Conservation (phyloP, 2,113 vertebrate species). For the Corythoichthys intestinalis region DNA sequence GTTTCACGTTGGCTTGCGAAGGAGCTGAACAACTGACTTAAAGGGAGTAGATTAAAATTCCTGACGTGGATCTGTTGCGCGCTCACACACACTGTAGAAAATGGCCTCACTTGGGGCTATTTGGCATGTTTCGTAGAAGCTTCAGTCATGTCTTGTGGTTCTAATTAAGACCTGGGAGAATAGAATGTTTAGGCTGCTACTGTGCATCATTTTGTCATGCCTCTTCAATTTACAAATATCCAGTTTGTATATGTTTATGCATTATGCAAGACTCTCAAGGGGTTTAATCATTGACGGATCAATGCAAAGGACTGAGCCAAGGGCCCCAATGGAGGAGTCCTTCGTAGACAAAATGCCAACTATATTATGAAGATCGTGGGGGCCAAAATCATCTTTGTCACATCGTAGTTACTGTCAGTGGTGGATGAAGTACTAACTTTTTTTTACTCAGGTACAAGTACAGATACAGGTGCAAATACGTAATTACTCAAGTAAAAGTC, state of each 20-base stretch:
- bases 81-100: constrained; percentile 24
- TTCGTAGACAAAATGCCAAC: not conserved
- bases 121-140: constrained; percentile 1
- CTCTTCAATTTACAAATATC: not conserved
- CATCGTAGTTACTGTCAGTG: too few relatives aligned
- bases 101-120: constrained; percentile 16
- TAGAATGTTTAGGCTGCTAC: not conserved
- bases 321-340: not conserved
- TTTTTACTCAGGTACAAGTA: too few relatives aligned
- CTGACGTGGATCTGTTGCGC: constrained; percentile 63
- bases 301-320: not conserved
- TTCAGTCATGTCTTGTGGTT: constrained; percentile 12
- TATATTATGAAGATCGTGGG: too few relatives aligned
- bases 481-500: too few relatives aligned
- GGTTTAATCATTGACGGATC: not conserved
- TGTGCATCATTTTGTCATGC: not conserved
- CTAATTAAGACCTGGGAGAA: not conserved
- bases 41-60: constrained; percentile 70
- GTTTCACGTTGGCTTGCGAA: constrained; percentile 68
- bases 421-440: too few relatives aligned
- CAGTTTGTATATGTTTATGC: not conserved
- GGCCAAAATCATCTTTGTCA: too few relatives aligned
- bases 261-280: not conserved
- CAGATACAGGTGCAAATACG: too few relatives aligned
- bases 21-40: constrained; percentile 48